Percentiles rank a stretch among this genome's conserved stretches.
Evolutionary conservation across 2,797 vertebrate genomes (phyloP).

Genomic region (Sebastolobus altivelis): DNA sequence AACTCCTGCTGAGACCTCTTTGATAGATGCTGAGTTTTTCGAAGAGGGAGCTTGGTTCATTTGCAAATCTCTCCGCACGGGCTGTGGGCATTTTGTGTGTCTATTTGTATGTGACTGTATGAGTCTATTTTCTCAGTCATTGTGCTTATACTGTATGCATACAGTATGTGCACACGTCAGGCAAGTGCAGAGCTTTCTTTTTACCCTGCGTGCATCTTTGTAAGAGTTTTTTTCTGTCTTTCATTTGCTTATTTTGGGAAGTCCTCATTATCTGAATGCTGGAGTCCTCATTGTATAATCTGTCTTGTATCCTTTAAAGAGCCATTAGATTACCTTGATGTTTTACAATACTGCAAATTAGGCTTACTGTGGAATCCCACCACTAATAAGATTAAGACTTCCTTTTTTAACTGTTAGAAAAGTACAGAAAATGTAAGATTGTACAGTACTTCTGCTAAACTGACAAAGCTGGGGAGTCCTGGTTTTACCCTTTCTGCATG

Average conservation of each 20-base stretch:
- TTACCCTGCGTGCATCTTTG: background rate
- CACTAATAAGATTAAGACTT: slow-evolving; percentile 62
- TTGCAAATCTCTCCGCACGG: slow-evolving; percentile 57
- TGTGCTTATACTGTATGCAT: slow-evolving; percentile 10
- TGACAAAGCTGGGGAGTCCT: slow-evolving; percentile 40
- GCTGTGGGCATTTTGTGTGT: slow-evolving; percentile 35
- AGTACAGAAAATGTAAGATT: slow-evolving; percentile 33
- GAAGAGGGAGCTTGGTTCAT: slow-evolving; percentile 62
- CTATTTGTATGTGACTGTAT: slow-evolving; percentile 38
- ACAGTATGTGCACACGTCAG: slow-evolving; percentile 9
- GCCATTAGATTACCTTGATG: slow-evolving; percentile 69
- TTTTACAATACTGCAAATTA: slow-evolving; percentile 70
- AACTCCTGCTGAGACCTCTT: slow-evolving; percentile 70
- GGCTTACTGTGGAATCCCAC: slow-evolving; percentile 61
- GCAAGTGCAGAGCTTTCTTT: slow-evolving; percentile 5
- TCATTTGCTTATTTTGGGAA: slow-evolving; percentile 43
- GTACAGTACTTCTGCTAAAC: slow-evolving; percentile 34
- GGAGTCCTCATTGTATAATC: slow-evolving; percentile 46
- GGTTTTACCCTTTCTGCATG: slow-evolving; percentile 38
- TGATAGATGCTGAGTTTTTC: slow-evolving; percentile 68
- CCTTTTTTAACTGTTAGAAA: slow-evolving; percentile 28
- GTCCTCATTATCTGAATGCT: slow-evolving; percentile 44
- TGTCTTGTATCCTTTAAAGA: slow-evolving; percentile 61
- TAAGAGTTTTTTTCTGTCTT: slow-evolving; percentile 17
- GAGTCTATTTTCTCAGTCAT: slow-evolving; percentile 8